phyloP scores from a whole-genome alignment of 2,888 invertebrate genomes.

The Plebejus argus region DNA sequence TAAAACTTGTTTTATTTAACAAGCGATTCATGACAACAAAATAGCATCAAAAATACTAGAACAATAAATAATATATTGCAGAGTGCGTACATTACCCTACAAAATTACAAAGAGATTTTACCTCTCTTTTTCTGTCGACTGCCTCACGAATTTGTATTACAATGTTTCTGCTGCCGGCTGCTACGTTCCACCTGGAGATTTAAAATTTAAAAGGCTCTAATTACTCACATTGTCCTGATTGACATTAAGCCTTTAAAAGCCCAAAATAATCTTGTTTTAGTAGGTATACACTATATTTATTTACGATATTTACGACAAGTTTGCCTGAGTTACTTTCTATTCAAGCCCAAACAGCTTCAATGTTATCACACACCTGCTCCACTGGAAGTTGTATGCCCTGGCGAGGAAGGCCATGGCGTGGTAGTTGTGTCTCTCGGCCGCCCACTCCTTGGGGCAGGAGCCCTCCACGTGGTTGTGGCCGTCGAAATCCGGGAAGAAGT shows the following conservation, averaged over 20 bases:
- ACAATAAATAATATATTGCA: too few relatives aligned
- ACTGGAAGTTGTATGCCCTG: slow-evolving; percentile 88
- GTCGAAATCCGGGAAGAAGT: slow-evolving; percentile 91
- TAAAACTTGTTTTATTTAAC: too few relatives aligned
- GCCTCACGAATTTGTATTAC: slow-evolving; percentile 86
- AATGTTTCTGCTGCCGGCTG: slow-evolving; percentile 81
- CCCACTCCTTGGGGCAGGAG: slow-evolving; percentile 85
- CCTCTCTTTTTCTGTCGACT: slow-evolving; percentile 78
- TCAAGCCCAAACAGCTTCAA: neutral
- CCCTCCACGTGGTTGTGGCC: slow-evolving; percentile 86
- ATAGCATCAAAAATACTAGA: too few relatives aligned
- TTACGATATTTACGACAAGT: too few relatives aligned
- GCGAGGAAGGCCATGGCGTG: slow-evolving; percentile 89
- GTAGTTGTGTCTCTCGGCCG: slow-evolving; percentile 87
- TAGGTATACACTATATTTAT: too few relatives aligned
- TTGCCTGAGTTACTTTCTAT: neutral
- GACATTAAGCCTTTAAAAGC: too few relatives aligned
- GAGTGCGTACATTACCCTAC: too few relatives aligned
- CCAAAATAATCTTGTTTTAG: too few relatives aligned
- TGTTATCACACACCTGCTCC: slow-evolving; percentile 82
- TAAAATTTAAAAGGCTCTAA: neutral
- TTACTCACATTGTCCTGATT: too few relatives aligned
- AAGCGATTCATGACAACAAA: too few relatives aligned
- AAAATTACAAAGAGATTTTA: slow-evolving; percentile 40
- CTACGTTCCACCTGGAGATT: slow-evolving; percentile 80